These are phyloP conservation scores for Phlogophora meticulosa DNA, from an alignment of 2,888 invertebrate species.

Conservation along the genomic window DNA sequence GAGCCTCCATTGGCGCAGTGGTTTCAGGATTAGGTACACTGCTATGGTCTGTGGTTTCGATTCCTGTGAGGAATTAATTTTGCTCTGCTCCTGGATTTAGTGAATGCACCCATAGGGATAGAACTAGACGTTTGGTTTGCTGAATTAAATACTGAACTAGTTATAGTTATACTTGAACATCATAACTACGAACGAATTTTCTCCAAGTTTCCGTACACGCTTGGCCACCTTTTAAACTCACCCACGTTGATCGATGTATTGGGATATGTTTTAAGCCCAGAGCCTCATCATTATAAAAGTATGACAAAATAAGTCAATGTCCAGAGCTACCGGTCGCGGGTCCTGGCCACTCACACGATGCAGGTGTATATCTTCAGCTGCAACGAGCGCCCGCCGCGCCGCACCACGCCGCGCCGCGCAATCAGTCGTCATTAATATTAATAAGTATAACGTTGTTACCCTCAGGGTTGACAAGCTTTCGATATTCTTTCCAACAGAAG, in stretches of 20 bases:
- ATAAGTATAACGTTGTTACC: slow-evolving; percentile 21
- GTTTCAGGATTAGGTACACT: neutral
- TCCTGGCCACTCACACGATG: neutral
- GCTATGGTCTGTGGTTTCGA: neutral
- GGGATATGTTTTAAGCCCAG: too few species aligned
- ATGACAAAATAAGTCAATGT: neutral
- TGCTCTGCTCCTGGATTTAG: neutral
- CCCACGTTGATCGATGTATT: too few species aligned
- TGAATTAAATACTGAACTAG: too few species aligned
- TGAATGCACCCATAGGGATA: too few species aligned
- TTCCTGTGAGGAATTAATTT: neutral
- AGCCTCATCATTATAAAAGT: too few species aligned
- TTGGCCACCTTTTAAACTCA: too few species aligned
- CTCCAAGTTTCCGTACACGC: too few species aligned
- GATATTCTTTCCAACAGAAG: neutral
- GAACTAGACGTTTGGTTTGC: too few species aligned
- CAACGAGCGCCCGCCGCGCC: slow-evolving; percentile 20
- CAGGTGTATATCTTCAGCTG: slow-evolving; percentile 21
- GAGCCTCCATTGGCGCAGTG: neutral
- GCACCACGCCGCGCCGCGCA: slow-evolving; percentile 8
- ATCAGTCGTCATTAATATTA: slow-evolving; percentile 49
- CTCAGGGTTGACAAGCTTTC: slow-evolving; percentile 21
- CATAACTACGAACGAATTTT: too few species aligned
- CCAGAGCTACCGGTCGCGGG: neutral
- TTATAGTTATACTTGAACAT: too few species aligned